These are phyloP conservation scores for Trissolcus japonicus DNA, from an alignment of 2,888 invertebrate species.

Conservation along the genomic window DNA sequence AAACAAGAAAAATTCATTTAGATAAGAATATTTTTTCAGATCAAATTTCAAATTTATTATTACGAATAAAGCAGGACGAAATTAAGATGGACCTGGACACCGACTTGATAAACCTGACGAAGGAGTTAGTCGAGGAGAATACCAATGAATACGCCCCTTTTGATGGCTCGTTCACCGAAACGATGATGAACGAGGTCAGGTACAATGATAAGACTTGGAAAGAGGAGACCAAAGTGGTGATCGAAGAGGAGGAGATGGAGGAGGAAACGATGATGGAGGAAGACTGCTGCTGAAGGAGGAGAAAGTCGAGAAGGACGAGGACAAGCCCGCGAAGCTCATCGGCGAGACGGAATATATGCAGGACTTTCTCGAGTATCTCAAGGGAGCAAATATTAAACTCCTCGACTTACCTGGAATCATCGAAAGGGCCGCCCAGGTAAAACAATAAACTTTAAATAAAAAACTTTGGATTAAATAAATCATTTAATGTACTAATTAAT, in stretches of 20 bases:
- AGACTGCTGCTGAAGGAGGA: constrained; percentile 14
- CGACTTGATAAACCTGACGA: constrained; percentile 21
- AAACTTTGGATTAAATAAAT: too few relatives aligned
- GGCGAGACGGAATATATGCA: constrained; percentile 64
- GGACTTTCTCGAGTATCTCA: constrained; percentile 76
- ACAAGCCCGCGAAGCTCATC: constrained; percentile 66
- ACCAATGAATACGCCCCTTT: constrained; percentile 36
- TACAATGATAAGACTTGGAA: constrained; percentile 54
- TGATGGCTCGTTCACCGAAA: constrained; percentile 27
- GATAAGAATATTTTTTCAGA: too few relatives aligned
- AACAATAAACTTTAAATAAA: not conserved
- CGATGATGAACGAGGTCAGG: constrained; percentile 34
- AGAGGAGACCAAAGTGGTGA: constrained; percentile 2
- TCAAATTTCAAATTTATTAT: too few relatives aligned
- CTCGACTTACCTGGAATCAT: constrained; percentile 99
- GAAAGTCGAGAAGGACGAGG: constrained; percentile 64
- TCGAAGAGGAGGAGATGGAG: constrained; percentile 6
- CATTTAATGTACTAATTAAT: not conserved
- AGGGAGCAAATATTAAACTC: constrained; percentile 98
- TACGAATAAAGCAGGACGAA: constrained; percentile 39
- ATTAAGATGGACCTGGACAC: constrained; percentile 41
- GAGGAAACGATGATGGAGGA: constrained; percentile 37
- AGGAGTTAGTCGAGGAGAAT: constrained; percentile 30
- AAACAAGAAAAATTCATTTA: too few relatives aligned
- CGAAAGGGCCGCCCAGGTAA: constrained; percentile 95